Conservation (phyloP, 2,797 vertebrate species). For the Holocentrus rufus region DNA sequence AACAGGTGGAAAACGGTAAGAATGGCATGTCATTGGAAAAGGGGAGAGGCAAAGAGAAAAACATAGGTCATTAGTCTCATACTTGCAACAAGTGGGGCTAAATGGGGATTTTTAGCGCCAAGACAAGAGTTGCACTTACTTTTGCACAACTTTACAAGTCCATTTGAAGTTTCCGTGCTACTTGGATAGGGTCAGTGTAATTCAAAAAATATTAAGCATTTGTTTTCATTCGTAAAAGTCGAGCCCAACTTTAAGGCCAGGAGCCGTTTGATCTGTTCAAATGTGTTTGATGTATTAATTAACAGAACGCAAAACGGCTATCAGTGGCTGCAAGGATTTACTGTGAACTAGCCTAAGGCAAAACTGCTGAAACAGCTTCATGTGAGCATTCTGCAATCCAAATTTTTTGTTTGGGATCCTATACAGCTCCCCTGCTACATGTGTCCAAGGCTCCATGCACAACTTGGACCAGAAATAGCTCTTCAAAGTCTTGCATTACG, state of each 20-base stretch:
- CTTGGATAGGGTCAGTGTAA: not conserved
- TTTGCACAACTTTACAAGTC: not conserved
- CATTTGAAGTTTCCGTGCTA: not conserved
- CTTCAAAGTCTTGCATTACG: conserved; percentile 73
- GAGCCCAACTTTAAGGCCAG: conserved; percentile 25
- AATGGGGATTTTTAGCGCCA: conserved; percentile 11
- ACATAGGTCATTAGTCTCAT: conserved; percentile 20
- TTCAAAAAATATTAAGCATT: not conserved
- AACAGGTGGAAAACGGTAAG: conserved; percentile 91
- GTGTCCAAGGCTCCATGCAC: conserved; percentile 53
- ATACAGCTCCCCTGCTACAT: conserved; percentile 47
- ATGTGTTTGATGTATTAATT: conserved; percentile 23
- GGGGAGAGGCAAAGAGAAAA: not conserved
- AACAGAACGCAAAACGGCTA: conserved; percentile 51
- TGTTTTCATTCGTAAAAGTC: conserved; percentile 21
- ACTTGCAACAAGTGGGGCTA: conserved; percentile 36
- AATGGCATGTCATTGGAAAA: conserved; percentile 45
- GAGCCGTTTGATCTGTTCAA: conserved; percentile 25
- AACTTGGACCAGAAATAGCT: conserved; percentile 74
- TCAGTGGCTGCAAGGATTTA: conserved; percentile 52
- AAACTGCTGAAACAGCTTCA: conserved; percentile 39
- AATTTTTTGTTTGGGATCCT: conserved; percentile 40
- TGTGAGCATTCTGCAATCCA: conserved; percentile 41
- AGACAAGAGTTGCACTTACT: conserved; percentile 6
- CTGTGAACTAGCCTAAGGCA: conserved; percentile 29